Percentiles rank a stretch among this genome's conserved stretches.
phyloP scores from a whole-genome alignment of 92 coral and sea anemone genomes.

The Siderastrea radians region DNA sequence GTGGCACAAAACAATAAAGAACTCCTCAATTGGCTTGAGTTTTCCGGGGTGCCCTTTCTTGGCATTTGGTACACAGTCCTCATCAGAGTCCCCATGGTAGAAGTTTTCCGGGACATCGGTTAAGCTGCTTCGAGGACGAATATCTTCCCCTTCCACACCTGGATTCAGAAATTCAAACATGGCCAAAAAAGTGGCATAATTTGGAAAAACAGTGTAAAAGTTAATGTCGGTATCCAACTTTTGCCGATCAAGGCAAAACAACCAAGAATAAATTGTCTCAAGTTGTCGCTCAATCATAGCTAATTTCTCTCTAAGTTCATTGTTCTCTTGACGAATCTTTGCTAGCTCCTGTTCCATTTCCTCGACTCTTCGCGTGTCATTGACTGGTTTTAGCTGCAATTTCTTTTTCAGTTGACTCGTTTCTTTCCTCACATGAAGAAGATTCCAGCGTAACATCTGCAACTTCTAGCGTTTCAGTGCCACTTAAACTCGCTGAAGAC shows the following conservation, averaged over 20 bases:
- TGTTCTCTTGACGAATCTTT: constrained; percentile 32
- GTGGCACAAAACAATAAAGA: constrained; percentile 55
- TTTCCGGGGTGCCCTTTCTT: constrained; percentile 49
- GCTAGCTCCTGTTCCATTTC: constrained; percentile 1
- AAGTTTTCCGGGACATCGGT: constrained; percentile 29
- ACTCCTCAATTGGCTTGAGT: constrained; percentile 52
- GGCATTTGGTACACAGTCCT: not conserved
- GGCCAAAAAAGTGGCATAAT: constrained; percentile 25
- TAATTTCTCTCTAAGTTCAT: constrained; percentile 30
- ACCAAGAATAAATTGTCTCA: not conserved
- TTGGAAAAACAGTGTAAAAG: constrained; percentile 23
- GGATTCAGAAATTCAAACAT: constrained; percentile 35
- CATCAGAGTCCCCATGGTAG: constrained; percentile 17
- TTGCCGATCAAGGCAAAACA: constrained; percentile 42
- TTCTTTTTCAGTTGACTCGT: not conserved
- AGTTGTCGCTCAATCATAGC: constrained; percentile 5
- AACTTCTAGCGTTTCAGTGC: not conserved
- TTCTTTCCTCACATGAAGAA: not conserved
- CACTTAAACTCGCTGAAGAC: not conserved
- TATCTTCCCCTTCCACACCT: constrained; percentile 37
- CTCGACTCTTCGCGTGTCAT: not conserved
- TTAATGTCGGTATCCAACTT: constrained; percentile 45
- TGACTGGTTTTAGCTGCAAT: not conserved
- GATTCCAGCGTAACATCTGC: not conserved
- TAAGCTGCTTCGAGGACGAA: constrained; percentile 16